Base-by-base conservation (phyloP, 2,888 invertebrate species). In the Himalopsyche anomala region DNA sequence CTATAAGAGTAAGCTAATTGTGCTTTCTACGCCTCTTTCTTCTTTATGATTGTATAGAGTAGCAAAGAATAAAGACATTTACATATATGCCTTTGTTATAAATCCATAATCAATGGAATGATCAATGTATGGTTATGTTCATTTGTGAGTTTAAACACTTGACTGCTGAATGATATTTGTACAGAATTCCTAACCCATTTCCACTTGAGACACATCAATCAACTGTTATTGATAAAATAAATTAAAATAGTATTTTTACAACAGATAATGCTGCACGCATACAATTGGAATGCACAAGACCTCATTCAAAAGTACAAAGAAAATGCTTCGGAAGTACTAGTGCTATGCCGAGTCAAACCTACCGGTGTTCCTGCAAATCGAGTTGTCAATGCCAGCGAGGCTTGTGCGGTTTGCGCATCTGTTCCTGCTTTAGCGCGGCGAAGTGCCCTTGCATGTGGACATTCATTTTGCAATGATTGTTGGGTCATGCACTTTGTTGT, bases 401-500 rank as follows among this genome's bases (percentile, higher is more conserved):
- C 51, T 0, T 98, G 98, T 91, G 96, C 96, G 9, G 97, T 98
- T 12, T 98, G 98, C 92, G 95, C 96, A 88, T 91, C 93, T 89
- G 92, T 94, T 87, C 95, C 95, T 89, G 91, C 95, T 19, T 91
- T 94, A 28, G 95, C 96, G 84, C 95, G 95, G 90, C 97, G 97
- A 91, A 95, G 95, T 91, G 95, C 95, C 85, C 94, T 99, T 88
- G 95, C 96, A 19, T 99, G 99, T 93, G 96, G 96, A 38, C 99
- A 99, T 92, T 95, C 95, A 88, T 99, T 99, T 92, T 99, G 99
- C 92, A 96, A 96, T 91, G 97, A 97, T 89, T 99, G 99, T 92
- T 99, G 99, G 99, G 95, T 96, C 87, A 96, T 95, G 94, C 98
- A 98, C 94, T 98, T 99, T 92, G 98, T 99, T 94, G 97, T 98